Percentiles rank a stretch among this genome's conserved stretches.
phyloP scores from a whole-genome alignment of 2,113 vertebrate species.

The Lepus europaeus region DNA sequence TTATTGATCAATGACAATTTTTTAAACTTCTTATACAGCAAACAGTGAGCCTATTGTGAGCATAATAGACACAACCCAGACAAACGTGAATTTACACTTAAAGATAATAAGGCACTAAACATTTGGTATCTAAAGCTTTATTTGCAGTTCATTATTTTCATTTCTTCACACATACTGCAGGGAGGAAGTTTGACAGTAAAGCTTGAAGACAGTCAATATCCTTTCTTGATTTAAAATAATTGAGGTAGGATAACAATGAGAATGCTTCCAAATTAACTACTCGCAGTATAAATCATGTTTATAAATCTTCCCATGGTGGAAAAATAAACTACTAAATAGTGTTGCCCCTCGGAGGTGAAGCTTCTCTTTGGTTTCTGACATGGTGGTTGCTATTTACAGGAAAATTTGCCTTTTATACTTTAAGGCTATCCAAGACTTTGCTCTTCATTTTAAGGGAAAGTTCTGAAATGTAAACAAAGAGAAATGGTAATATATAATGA shows the following conservation, averaged over 20 bases:
- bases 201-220: background rate
- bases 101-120: constrained; percentile 48
- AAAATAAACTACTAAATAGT: background rate
- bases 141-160: constrained; percentile 53
- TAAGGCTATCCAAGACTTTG: constrained; percentile 29
- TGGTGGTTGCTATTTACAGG: background rate
- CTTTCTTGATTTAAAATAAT: constrained; percentile 38
- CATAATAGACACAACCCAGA: constrained; percentile 35
- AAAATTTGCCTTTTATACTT: background rate
- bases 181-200: background rate
- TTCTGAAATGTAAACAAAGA: constrained; percentile 12
- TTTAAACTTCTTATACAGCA: constrained; percentile 67
- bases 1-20: constrained; percentile 77
- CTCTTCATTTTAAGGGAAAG: background rate
- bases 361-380: constrained; percentile 23
- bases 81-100: constrained; percentile 49
- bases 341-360: background rate
- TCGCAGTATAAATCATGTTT: background rate
- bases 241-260: background rate
- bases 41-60: constrained; percentile 38
- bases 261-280: constrained; percentile 12
- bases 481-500: background rate
- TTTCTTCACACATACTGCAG: background rate
- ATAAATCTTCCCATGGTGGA: background rate
- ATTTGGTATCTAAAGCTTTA: constrained; percentile 32